phyloP scores from a whole-genome alignment of 2,797 vertebrate genomes.

The Synaphobranchus kaupii region DNA sequence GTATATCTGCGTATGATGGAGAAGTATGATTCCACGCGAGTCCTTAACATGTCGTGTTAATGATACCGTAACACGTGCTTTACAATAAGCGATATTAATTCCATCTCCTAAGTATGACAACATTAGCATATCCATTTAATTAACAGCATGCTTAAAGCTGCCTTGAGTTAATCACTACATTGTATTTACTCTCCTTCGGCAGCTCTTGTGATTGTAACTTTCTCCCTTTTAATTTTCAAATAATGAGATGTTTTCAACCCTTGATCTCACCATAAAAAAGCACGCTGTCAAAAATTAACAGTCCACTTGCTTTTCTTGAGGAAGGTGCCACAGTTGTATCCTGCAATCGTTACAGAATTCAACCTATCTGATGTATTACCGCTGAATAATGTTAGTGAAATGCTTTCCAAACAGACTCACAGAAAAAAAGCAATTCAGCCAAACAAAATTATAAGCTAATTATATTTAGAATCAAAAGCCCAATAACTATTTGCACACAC shows the following conservation, averaged over 20 bases:
- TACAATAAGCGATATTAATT: constrained; percentile 99
- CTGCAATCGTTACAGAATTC: constrained; percentile 86
- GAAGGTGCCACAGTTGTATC: constrained; percentile 86
- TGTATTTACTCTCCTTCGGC: constrained; percentile 86
- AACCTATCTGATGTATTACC: constrained; percentile 85
- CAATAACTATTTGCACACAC: constrained; percentile 94
- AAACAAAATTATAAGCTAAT: constrained; percentile 92
- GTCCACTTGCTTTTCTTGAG: constrained; percentile 80
- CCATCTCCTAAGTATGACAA: constrained; percentile 99
- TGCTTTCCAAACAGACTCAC: constrained; percentile 75
- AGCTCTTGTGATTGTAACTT: constrained; percentile 85
- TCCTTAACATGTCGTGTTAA: constrained; percentile 88
- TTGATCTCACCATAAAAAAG: constrained; percentile 70
- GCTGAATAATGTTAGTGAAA: constrained; percentile 79
- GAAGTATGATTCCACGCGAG: constrained; percentile 84
- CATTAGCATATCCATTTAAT: constrained; percentile 99
- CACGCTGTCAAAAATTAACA: constrained; percentile 81
- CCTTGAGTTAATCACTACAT: constrained; percentile 96
- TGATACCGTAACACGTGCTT: constrained; percentile 97
- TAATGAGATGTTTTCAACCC: constrained; percentile 82
- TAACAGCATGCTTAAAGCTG: constrained; percentile 92
- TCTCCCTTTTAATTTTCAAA: constrained; percentile 79
- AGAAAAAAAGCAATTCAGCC: constrained; percentile 82
- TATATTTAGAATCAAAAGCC: constrained; percentile 93
- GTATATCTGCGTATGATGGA: constrained; percentile 69